Base-by-base conservation (phyloP, 2,888 invertebrate species). In the Oeneis ivallda region DNA sequence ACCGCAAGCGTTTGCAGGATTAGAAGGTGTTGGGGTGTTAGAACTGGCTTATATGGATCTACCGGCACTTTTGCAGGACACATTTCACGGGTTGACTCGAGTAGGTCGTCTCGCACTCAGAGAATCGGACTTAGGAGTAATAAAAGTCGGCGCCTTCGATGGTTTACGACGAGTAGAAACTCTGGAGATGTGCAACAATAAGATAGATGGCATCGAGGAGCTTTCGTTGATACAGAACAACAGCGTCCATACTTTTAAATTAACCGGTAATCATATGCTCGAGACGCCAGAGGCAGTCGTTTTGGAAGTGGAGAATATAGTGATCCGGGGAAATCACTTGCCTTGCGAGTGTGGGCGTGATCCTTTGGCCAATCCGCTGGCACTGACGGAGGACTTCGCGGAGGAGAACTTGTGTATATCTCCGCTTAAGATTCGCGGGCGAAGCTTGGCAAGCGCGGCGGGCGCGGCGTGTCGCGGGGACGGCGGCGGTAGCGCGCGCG, bases 331-430 rank as follows among this genome's bases (percentile, higher is more conserved):
- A 58, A 97, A 97, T 84, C 96, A 96, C 79, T 95, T 97, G 80
- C 97, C 97, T 2, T 97, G 97, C 83, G 96, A 97, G 85, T 97
- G 97, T 79, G 96, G 96, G 74, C 95, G 96, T 77, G 94, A 95
- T 65, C 93, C 97, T 41, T 89, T 96, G 62, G 94, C 94, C 64
- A 96, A 96, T 70, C 95, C 96, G 45, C 88, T 97, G 70, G 95
- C 95, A 26, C 93, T 95, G 69, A 87, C 89, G 59, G 85, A 86
- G 66, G 94, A 95, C 67, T 96, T 96, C 78, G 92, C 94, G 68
- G 93, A 94, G 65, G 94, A 94, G 75, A 97, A 97, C 85, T 96
- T 93, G 83, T 97, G 97, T 89, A 96, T 97, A 79, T 96, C 96
- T 17, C 97, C 97, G 66, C 89, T 96, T 75, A 96, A 96, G 82